Base-by-base conservation (phyloP, 1,140 invertebrate species). In the Cataglyphis hispanica region DNA sequence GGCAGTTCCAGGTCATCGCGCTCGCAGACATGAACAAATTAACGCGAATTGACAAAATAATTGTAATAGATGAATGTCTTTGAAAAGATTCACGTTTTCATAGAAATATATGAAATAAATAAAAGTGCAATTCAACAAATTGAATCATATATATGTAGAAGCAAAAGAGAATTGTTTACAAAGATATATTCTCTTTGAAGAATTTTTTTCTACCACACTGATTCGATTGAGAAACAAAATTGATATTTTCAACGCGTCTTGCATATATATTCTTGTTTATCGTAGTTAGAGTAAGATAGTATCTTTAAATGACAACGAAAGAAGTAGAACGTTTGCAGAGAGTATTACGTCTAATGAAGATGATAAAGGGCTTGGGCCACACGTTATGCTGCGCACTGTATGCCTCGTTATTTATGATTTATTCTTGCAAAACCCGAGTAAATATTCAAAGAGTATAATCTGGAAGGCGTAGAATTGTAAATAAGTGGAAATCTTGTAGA, bases 361-460 rank as follows among this genome's bases (percentile, higher is more conserved):
- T n/a, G 63, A 37, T 64, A 34, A 34, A 64, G 31, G 19, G 7
- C 63, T 10, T 34, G 7, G 4, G 8, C 5, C 10, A 63, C 10
- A 63, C 61, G 27, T 61, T 61, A 27, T n/a, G 19, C 19, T 64
- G 19, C 16, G 8, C 2, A 63, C 2, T 34, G 16, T 50, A 50
- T 34, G 63, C 8, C 16, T 34, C 16, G 16, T 64, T 34, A 34
- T 64, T 22, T 64, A 5, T 64, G 27, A 27, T 63, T 19, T 31
- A 31, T 63, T 63, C 16, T 34, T 27, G 4, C 22, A 63, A 63
- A 31, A n/a, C 8, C 31, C 13, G 31, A 34, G 10, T 64, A 64
- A 64, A 31, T 19, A 64, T 34, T 64, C 63, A 34, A 64, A n/a
- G 31, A 64, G n/a, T 34, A 34, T 64, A 64, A 34, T 64, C 16